Base-by-base conservation (phyloP, 1,140 invertebrate species). In the Drosophila mojavensis region DNA sequence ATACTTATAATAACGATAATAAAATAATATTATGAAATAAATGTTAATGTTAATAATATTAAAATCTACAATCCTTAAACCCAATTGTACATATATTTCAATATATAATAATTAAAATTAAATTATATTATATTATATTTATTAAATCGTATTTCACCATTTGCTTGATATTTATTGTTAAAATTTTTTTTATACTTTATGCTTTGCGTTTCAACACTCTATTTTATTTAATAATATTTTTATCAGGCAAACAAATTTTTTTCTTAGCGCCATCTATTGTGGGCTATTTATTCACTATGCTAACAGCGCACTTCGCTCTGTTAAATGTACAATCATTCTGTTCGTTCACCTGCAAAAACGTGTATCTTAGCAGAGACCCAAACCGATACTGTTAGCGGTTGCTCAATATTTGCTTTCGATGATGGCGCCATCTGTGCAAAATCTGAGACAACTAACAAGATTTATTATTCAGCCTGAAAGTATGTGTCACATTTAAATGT, bases 391-490 rank as follows among this genome's bases (percentile, higher is more conserved):
- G 69, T 47, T 59, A 59, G 20, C 10, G 15, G 13, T 26, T 15
- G 1, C 39, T 36, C n/a, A 7, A 26, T 20, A 6, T 26, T 43
- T 39, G 5, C n/a, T 30, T 17, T 45, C 6, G 1, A 11, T 28
- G n/a, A 4, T 53, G 4, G 70, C 70, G 70, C 70, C 70, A 67
- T 54, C 70, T 73, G n/a, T 20, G n/a, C 17, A 33, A 9, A 13
- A 1, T 15, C 1, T 7, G 5, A 0, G 1, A 4, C 10, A 59
- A 39, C n/a, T 10, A 59, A 47, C n/a, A 11, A 24, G 1, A 4
- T 59, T 72, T 36, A 51, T 66, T 66, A 63, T 62, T 54, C 62
- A 53, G 69, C 69, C 51, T 15, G 11, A 72, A 51, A 48, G 55
- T 67, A 60, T 59, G 69, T 20, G 36, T 26, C 20, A 53, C 4